A percentile compares a stretch with the other conserved stretches of the same genome.
Conservation (phyloP, 2,113 vertebrate genomes). For the Pelvicachromis taeniatus region DNA sequence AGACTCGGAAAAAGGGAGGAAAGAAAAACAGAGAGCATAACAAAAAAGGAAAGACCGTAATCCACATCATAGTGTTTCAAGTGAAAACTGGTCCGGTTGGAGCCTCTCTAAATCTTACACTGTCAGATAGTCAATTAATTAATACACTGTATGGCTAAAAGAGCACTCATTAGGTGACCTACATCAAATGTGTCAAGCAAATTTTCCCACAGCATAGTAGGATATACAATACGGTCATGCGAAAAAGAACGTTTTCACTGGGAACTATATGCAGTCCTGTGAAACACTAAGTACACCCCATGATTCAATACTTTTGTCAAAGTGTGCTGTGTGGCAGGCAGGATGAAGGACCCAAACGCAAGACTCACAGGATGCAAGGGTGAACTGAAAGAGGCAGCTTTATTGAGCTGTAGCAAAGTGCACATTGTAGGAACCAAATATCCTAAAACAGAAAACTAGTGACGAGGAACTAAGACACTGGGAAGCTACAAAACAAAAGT, state of each 20-base stretch:
- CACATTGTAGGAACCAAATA: too few relatives aligned
- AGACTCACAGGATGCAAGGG: too few relatives aligned
- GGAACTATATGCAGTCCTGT: not conserved
- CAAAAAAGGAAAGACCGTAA: not conserved
- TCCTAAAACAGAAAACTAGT: too few relatives aligned
- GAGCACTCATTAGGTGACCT: not conserved
- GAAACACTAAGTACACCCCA: not conserved
- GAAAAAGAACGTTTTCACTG: not conserved
- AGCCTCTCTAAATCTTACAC: not conserved
- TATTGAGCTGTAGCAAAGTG: too few relatives aligned
- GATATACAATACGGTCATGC: not conserved
- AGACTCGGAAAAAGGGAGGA: not conserved
- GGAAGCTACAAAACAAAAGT: too few relatives aligned
- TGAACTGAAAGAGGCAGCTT: too few relatives aligned
- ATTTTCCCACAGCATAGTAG: not conserved
- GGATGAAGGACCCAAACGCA: too few relatives aligned
- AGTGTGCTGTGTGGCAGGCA: too few relatives aligned
- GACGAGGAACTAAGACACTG: too few relatives aligned
- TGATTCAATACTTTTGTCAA: not conserved
- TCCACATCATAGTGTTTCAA: not conserved
- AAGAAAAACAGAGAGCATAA: not conserved
- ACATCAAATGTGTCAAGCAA: not conserved
- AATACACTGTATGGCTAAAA: not conserved
- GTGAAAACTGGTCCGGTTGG: not conserved
- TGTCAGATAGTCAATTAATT: not conserved